Evolutionary conservation across 2,888 invertebrate species (phyloP), one percentile per base, ranked within the genome.

Genomic region (Phengaris arion): DNA sequence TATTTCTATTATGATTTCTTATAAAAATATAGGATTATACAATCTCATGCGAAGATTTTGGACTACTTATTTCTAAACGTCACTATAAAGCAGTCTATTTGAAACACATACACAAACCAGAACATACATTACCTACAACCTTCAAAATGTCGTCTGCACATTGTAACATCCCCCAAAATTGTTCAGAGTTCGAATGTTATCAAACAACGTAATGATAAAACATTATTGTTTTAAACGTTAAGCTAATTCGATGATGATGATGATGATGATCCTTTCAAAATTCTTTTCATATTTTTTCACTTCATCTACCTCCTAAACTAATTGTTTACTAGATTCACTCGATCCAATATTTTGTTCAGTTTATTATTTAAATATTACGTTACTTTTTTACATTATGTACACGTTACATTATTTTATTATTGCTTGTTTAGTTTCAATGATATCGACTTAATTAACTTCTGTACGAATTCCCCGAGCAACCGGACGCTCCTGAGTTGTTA

Each of bases 361-460:
- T 15, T 48, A 22, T 8, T 51, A 70, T 35, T 35, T 70, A 52
- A 70, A 70, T 52, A 51, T 51, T 70, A 70, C 48, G 12, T 54
- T 22, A 70, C 79, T 80, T 89, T 85, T 86, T 83, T 88, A 89
- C 87, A 90, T 79, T 88, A 91, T 92, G 82, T 92, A 92, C 91
- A 91, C 81, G 84, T 83, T 87, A 86, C 81, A 82, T 81, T 35
- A 35, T 35, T 35, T 82, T 90, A 91, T 82, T 93, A 93, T 93
- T 93, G 93, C 93, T 93, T 92, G 79, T 83, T 90, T 92, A 86
- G 83, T 86, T 84, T 90, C 92, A 92, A 83, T 92, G 93, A 92
- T 92, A 93, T 90, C 81, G 81, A 77, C 84, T 81, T 55, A 85
- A 85, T 87, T 92, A 93, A 85, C 89, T 93, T 82, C 91, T 85